Conservation (phyloP, 2,888 invertebrate genomes). For the Lasioglossum villosulum region DNA sequence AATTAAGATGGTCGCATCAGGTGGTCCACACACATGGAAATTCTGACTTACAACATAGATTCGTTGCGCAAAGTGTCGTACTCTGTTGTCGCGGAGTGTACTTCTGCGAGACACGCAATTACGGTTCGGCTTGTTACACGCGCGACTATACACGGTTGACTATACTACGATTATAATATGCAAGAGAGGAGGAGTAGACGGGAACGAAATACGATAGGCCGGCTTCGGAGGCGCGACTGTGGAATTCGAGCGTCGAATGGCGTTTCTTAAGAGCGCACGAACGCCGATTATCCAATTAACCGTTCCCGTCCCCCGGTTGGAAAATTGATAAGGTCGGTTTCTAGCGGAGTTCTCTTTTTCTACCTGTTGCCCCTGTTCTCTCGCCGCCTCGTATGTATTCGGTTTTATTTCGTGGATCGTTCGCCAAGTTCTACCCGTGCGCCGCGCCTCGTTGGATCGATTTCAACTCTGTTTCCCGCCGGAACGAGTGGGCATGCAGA, state of each 20-base stretch:
- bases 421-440: background rate
- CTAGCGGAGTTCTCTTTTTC: background rate
- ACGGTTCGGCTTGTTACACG: conserved; percentile 58
- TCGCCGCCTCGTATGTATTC: background rate
- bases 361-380: background rate
- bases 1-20: background rate
- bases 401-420: conserved; percentile 31
- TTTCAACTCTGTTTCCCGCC: conserved; percentile 3
- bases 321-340: conserved; percentile 67
- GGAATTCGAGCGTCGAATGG: conserved; percentile 51
- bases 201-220: conserved; percentile 52
- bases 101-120: conserved; percentile 58
- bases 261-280: conserved; percentile 43
- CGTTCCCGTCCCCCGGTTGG: conserved; percentile 36
- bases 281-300: conserved; percentile 72
- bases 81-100: background rate
- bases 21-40: background rate
- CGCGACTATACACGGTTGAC: conserved; percentile 37
- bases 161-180: conserved; percentile 63
- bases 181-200: conserved; percentile 41
- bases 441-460: background rate
- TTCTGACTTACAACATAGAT: background rate
- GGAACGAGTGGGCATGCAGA: background rate
- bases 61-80: background rate
- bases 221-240: conserved; percentile 40